phyloP scores from a whole-genome alignment of 2,113 vertebrate species.

The Lathamus discolor region DNA sequence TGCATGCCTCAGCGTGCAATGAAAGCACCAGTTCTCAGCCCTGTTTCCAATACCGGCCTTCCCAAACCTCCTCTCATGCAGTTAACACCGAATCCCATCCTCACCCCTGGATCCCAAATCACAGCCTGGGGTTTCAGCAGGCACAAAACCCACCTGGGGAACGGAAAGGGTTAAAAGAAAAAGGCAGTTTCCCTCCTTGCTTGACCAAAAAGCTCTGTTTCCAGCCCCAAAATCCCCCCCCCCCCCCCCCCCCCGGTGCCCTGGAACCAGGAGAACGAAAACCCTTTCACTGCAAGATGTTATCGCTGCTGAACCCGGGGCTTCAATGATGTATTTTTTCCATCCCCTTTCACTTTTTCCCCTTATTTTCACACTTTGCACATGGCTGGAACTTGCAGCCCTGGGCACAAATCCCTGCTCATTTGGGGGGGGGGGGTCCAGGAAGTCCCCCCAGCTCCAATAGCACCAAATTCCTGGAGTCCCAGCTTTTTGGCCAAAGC shows the following conservation, averaged over 20 bases:
- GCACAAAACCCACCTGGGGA: background rate
- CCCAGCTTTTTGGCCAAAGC: background rate
- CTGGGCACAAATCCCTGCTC: accelerated
- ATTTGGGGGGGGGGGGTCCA: accelerated
- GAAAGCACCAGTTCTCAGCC: background rate
- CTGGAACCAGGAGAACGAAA: background rate
- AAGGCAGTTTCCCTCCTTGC: background rate
- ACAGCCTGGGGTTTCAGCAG: background rate
- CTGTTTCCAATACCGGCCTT: accelerated
- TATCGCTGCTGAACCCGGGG: background rate
- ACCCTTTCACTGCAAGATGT: background rate
- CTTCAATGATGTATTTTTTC: background rate
- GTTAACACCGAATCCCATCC: background rate
- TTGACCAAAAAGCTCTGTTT: background rate
- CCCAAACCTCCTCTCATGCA: background rate
- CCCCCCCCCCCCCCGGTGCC: background rate
- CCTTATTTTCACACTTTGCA: background rate
- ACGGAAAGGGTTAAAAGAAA: background rate
- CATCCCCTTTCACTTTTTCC: background rate
- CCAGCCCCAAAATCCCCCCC: background rate
- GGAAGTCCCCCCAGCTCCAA: background rate
- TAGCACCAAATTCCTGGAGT: background rate
- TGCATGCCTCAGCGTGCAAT: background rate
- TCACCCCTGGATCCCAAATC: background rate
- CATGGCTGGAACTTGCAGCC: background rate